Evolutionary conservation across 1,140 invertebrate species (phyloP).

Genomic region (Yoshiicerus persimilis): DNA sequence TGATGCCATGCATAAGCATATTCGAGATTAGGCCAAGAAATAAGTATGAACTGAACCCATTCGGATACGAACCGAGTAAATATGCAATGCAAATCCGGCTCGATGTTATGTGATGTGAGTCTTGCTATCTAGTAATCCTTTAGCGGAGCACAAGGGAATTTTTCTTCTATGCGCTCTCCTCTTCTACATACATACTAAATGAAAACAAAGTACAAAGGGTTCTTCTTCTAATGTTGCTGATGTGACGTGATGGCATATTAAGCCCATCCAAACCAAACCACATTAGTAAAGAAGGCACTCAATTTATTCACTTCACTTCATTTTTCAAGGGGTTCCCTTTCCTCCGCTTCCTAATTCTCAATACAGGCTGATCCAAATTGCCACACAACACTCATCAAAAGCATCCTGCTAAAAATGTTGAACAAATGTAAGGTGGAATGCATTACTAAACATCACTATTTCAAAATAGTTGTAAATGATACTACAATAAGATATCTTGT

Average conservation of each 20-base stretch:
- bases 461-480: too few species aligned
- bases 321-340: background rate
- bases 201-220: background rate
- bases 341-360: background rate
- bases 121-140: background rate
- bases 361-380: too few species aligned
- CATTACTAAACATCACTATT: too few species aligned
- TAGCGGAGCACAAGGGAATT: background rate
- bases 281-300: background rate
- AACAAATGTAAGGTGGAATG: too few species aligned
- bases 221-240: background rate
- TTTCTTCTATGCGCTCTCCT: background rate
- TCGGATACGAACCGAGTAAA: background rate
- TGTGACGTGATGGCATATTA: background rate
- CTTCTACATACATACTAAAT: background rate
- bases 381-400: too few species aligned
- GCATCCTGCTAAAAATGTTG: too few species aligned
- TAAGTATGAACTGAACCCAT: background rate
- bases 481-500: too few species aligned
- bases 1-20: slow-evolving; percentile 25
- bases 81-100: slow-evolving; percentile 5
- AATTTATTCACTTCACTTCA: background rate
- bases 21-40: slow-evolving; percentile 1
- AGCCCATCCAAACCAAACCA: background rate
- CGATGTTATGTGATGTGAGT: background rate